A percentile compares a stretch with the other conserved stretches of the same genome.
Conservation (phyloP, 2,888 invertebrate genomes). For the Agriopis marginaria region DNA sequence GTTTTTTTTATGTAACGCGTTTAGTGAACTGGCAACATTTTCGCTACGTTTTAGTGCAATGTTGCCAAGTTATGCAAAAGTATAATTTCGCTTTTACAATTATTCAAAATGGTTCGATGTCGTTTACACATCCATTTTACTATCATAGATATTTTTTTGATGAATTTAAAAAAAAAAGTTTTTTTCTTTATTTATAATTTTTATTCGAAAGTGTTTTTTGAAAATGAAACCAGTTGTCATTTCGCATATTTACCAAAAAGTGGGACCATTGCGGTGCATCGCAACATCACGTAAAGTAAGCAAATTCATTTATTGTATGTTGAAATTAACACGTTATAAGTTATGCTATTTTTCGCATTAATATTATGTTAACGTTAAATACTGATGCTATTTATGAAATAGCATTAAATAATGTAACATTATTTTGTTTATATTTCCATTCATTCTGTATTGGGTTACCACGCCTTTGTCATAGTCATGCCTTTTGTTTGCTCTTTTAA, state of each 20-base stretch:
- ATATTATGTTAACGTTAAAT: neutral
- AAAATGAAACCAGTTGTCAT: conserved; percentile 67
- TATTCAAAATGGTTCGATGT: neutral
- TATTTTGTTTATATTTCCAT: neutral
- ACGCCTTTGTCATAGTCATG: too few species aligned
- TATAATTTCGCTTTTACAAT: conserved; percentile 4
- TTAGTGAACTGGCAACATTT: conserved; percentile 6
- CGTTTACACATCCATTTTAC: neutral
- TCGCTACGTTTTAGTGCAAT: conserved; percentile 4
- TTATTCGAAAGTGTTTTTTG: conserved; percentile 53
- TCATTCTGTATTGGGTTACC: conserved; percentile 22
- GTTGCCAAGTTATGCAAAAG: conserved; percentile 13
- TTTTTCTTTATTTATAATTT: conserved; percentile 11
- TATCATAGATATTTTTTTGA: too few species aligned
- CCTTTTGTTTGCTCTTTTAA: too few species aligned
- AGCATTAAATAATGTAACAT: neutral
- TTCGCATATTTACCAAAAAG: conserved; percentile 32
- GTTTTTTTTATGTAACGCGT: neutral
- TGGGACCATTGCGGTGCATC: conserved; percentile 51
- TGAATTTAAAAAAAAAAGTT: neutral
- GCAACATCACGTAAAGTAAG: conserved; percentile 66
- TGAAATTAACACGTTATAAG: conserved; percentile 40
- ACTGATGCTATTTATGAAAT: neutral
- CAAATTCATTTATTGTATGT: conserved; percentile 58
- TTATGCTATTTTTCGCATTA: conserved; percentile 36